Evolutionary conservation across 2,888 invertebrate genomes (phyloP).

Genomic region (Chironomus riparius): DNA sequence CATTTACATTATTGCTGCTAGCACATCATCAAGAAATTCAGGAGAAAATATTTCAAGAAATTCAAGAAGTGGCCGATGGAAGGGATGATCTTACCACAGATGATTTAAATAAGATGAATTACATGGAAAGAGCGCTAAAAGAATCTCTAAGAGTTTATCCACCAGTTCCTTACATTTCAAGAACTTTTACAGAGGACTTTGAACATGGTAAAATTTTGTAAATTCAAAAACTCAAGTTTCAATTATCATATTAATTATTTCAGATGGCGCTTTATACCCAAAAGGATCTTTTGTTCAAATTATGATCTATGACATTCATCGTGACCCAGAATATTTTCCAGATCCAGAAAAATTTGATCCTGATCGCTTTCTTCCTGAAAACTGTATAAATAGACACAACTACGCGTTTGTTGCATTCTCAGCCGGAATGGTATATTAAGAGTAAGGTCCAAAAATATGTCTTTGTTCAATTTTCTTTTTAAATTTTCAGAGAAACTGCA

Average conservation of each 20-base stretch:
- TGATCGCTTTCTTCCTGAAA: slow-evolving; percentile 30
- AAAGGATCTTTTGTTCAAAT: slow-evolving; percentile 46
- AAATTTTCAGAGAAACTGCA: slow-evolving; percentile 29
- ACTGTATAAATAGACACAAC: slow-evolving; percentile 28
- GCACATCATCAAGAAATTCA: slow-evolving; percentile 31
- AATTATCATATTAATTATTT: background rate
- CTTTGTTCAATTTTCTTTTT: background rate
- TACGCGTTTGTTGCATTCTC: slow-evolving; percentile 30
- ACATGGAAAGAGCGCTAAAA: background rate
- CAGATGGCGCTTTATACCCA: slow-evolving; percentile 41
- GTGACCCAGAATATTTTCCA: slow-evolving; percentile 29
- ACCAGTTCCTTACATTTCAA: slow-evolving; percentile 40
- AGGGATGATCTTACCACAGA: background rate
- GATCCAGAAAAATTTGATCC: slow-evolving; percentile 30
- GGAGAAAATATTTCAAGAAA: slow-evolving; percentile 35
- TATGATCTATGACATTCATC: slow-evolving; percentile 48
- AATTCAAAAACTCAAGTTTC: too few species aligned
- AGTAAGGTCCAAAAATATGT: background rate
- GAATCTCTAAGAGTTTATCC: slow-evolving; percentile 39
- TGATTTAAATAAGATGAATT: background rate
- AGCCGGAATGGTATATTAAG: slow-evolving; percentile 27
- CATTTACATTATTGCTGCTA: slow-evolving; percentile 32
- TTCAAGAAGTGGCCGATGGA: slow-evolving; percentile 33
- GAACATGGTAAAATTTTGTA: background rate
- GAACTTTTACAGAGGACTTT: slow-evolving; percentile 39